Base-by-base conservation (phyloP, 2,113 vertebrate species). In the Gopherus flavomarginatus region DNA sequence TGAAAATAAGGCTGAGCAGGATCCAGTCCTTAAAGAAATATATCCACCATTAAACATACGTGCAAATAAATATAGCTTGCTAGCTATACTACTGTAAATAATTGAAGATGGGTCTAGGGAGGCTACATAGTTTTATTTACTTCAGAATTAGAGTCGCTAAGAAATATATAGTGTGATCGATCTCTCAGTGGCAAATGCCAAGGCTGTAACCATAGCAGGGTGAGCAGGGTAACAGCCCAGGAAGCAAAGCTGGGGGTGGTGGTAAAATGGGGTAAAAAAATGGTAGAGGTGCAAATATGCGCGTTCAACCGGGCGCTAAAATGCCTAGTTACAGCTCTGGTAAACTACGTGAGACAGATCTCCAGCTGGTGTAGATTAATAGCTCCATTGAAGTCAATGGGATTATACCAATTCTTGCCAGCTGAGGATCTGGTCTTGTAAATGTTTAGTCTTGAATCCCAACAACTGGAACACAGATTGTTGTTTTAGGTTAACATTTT, bases 1-100 rank as follows among this genome's bases (percentile, higher is more conserved):
- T 99, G 96, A 69, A 99, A 99, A 93, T 98, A 99, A 2, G 99
- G 99, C 86, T 99, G 98, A 56, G 98, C 93, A 0, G 99, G 99
- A 96, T 99, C 99, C 81, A 99, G 90, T 72, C 99, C 99, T 99
- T 86, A 93, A 95, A 95, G 81, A 90, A 83, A 93, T 19, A 50
- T 31, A 65, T 21, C 5, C 47, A 83, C 49, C 14, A 72, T 75
- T 44, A 91, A 69, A 85, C 2, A 4, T 8, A 14, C 0, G 1
- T 78, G 5, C 87, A 65, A 69, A 83, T 38, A 89, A 27, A 29
- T 47, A 38, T 0, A 27, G 16, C 7, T 50, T 1, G 0, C 0
- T 38, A 8, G 8, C 0, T 1, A 0, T 24, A 8, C 62, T 8
- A 6, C 12, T 38, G 6, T 38, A 10, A 21, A 2, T 11, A 27